Evolutionary conservation across 2,888 invertebrate genomes (phyloP).

Genomic region (Desoria tigrina): DNA sequence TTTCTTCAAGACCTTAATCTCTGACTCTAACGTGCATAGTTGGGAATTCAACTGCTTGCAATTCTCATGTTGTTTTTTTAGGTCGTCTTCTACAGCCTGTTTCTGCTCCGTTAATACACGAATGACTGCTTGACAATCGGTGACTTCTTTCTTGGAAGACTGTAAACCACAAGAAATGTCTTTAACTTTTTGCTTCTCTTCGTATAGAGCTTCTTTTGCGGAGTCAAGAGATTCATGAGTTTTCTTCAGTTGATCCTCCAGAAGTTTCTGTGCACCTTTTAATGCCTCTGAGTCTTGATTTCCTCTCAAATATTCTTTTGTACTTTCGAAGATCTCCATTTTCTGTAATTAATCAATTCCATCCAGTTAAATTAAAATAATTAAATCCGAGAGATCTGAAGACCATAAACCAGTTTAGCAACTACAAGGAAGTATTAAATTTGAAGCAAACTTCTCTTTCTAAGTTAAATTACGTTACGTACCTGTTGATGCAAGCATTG

Average conservation of each 20-base stretch:
- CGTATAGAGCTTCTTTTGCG: background rate
- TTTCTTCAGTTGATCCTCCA: slow-evolving; percentile 1
- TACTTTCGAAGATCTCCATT: background rate
- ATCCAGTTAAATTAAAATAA: background rate
- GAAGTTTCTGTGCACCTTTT: background rate
- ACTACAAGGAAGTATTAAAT: background rate
- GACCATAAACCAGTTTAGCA: too few species aligned
- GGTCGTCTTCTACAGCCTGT: background rate
- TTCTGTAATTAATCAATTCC: background rate
- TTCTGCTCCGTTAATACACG: background rate
- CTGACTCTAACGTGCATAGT: background rate
- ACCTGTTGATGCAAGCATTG: slow-evolving; percentile 3
- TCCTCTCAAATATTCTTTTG: background rate
- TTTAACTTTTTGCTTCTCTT: background rate
- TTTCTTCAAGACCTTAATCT: background rate
- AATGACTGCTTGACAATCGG: slow-evolving; percentile 1
- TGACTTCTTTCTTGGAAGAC: background rate
- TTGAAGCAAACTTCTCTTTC: background rate
- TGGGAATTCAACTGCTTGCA: too few species aligned
- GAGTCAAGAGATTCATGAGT: background rate
- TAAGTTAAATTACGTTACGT: background rate
- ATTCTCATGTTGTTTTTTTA: background rate
- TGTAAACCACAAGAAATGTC: background rate
- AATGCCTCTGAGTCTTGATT: slow-evolving; percentile 2
- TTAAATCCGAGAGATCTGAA: too few species aligned